Percentiles rank a stretch among this genome's conserved stretches.
Conservation (phyloP, 2,888 invertebrate genomes). For the Coenonympha arcania region DNA sequence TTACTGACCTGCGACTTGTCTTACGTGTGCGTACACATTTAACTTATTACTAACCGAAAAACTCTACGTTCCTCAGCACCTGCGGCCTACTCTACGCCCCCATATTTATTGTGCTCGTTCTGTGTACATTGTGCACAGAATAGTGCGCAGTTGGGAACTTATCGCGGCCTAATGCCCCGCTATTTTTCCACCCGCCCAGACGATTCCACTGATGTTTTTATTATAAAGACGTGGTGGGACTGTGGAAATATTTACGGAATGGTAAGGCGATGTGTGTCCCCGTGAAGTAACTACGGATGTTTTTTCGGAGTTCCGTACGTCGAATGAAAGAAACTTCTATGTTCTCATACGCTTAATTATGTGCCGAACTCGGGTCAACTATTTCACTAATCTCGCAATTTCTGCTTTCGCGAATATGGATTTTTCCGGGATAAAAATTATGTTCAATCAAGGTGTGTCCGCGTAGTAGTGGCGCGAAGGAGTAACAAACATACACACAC, state of each 20-base stretch:
- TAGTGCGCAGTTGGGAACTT: slow-evolving; percentile 50
- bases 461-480: no score
- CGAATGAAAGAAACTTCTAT: no score
- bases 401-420: no score
- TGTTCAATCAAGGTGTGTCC: no score
- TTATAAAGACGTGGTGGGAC: slow-evolving; percentile 63
- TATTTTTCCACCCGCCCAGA: slow-evolving; percentile 40
- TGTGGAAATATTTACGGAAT: slow-evolving; percentile 57
- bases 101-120: slow-evolving; percentile 36
- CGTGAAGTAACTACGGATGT: slow-evolving; percentile 51
- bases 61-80: slow-evolving; percentile 57
- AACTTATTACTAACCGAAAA: slow-evolving; percentile 3
- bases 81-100: slow-evolving; percentile 49
- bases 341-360: slow-evolving; percentile 44
- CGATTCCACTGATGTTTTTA: slow-evolving; percentile 63
- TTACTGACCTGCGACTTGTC: not conserved
- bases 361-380: no score
- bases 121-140: slow-evolving; percentile 25
- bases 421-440: no score
- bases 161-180: slow-evolving; percentile 59
- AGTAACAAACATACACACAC: no score
- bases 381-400: no score
- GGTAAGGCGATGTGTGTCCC: slow-evolving; percentile 43
- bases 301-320: no score
- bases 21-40: not conserved